Base-by-base conservation (phyloP, 2,113 vertebrate genomes). In the Apodemus speciosus region DNA sequence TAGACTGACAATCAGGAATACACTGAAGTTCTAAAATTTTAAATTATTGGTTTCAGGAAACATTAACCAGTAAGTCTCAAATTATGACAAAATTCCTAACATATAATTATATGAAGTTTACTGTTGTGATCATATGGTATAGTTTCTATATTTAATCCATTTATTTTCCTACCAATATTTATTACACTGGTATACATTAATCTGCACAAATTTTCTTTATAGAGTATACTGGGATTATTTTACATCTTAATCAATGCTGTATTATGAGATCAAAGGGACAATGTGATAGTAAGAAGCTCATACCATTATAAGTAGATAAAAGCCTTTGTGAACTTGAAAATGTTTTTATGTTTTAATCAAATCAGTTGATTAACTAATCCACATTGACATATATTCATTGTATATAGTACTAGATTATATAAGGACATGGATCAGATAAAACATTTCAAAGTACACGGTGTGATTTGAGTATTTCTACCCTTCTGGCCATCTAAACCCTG, bases 1-100 rank as follows among this genome's bases (percentile, higher is more conserved):
- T 94, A 88, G 30, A 18, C 43, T 93, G 14, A 66, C 38, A 43
- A 80, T 89, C 88, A 89, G 32, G 25, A 92, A 27, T 66, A 72
- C 38, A 56, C 18, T 25, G 2, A 68, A 40, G 38, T 90, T 96
- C 30, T 72, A 84, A 62, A 46, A 3, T 64, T 46, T 84, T 64
- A 58, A 83, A 30, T 58, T 43, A 30, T 30, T 62, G 25, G 25
- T 62, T 62, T 40, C 15, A 43, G 15, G 14, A 62, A 62, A 83
- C 15, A 83, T 40, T 38, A 64, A 62, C 58, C 8, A 43, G 16
- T 11, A 16, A n/a, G 56, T 25, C 25, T 10, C 13, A 83, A 62
- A 32, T 62, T 64, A 83, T 9, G 30, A 62, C 21, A 64, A 43
- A 84, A 46, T 35, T 64, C 30, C 15, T 64, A 43, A 46, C 25